Conservation (phyloP, 2,888 invertebrate genomes). For the Sipha maydis region DNA sequence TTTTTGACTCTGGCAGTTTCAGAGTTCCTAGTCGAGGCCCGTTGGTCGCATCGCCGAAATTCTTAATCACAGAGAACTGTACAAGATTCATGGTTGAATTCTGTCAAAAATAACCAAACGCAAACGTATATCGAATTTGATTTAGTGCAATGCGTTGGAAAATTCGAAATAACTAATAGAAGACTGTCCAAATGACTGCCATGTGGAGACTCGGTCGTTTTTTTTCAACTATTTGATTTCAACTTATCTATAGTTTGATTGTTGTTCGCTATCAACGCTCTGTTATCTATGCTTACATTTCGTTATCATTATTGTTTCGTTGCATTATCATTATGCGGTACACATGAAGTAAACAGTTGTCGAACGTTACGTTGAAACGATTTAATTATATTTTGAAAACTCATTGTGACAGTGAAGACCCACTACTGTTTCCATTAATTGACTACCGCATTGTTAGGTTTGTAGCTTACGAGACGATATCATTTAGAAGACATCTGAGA, state of each 20-base stretch:
- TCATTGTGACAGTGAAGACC: too few species aligned
- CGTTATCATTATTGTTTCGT: background rate
- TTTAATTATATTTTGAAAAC: too few species aligned
- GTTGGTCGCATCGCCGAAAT: background rate
- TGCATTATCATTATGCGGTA: background rate
- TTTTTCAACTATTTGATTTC: too few species aligned
- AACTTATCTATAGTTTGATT: background rate
- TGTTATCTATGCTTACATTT: background rate
- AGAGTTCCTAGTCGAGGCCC: conserved; percentile 20
- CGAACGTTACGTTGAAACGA: too few species aligned
- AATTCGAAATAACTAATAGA: too few species aligned
- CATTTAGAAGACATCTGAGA: conserved; percentile 67
- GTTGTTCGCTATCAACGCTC: background rate
- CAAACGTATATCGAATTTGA: background rate
- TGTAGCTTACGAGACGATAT: background rate
- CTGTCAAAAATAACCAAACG: background rate
- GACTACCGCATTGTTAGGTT: too few species aligned
- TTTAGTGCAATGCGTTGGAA: background rate
- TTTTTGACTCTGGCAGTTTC: background rate
- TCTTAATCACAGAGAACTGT: background rate
- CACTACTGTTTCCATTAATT: too few species aligned
- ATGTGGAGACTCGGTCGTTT: background rate
- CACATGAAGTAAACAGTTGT: background rate
- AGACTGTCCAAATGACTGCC: background rate
- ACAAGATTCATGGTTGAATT: background rate